Conservation (phyloP, 1,140 invertebrate genomes). For the Nylanderia fulva region DNA sequence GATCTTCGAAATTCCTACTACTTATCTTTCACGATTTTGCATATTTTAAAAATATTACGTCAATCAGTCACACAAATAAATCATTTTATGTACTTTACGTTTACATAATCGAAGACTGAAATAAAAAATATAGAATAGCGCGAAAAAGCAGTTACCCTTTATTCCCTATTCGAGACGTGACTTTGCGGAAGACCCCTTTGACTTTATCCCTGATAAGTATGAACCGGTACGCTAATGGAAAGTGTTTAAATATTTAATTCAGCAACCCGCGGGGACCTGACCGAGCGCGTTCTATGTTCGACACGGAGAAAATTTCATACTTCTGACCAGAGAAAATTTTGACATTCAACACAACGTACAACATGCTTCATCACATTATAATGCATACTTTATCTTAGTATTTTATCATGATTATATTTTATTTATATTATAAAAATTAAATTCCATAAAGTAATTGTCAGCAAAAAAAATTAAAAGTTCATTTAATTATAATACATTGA, state of each 20-base stretch:
- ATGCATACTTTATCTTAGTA: neutral
- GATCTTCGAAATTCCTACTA: no score
- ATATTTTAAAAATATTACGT: no score
- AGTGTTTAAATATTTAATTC: constrained; percentile 84
- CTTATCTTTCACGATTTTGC: no score
- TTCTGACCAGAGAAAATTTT: constrained; percentile 49
- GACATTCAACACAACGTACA: constrained; percentile 21
- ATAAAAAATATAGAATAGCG: constrained; percentile 28
- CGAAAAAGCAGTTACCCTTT: constrained; percentile 57
- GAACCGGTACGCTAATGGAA: constrained; percentile 84
- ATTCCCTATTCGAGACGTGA: constrained; percentile 76
- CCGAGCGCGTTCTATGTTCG: constrained; percentile 3
- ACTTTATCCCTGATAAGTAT: constrained; percentile 83
- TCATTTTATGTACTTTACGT: no score
- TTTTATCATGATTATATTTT: neutral
- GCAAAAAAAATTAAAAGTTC: constrained; percentile 10
- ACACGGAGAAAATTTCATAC: constrained; percentile 29
- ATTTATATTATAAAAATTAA: neutral
- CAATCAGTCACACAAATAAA: no score
- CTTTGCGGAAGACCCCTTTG: constrained; percentile 80
- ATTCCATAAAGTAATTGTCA: neutral
- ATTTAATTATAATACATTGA: neutral
- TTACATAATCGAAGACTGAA: neutral
- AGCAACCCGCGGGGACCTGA: constrained; percentile 70
- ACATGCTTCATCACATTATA: neutral